phyloP scores from a whole-genome alignment of 2,797 vertebrate genomes.

The Myotis pilosus region DNA sequence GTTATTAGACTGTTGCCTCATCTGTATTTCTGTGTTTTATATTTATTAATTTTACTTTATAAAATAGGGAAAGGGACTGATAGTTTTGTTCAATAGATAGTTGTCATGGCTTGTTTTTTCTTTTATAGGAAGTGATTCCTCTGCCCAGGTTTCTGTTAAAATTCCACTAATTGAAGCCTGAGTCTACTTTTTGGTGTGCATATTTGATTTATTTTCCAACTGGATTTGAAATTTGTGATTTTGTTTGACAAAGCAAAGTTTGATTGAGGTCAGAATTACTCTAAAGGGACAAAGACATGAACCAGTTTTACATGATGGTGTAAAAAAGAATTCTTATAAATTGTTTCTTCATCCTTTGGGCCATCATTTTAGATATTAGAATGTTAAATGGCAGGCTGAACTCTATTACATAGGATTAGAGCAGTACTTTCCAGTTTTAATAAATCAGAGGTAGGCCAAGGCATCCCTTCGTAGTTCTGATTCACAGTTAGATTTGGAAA shows the following conservation, averaged over 20 bases:
- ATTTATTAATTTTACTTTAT: slow-evolving; percentile 45
- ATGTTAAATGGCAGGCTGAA: background rate
- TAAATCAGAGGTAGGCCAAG: background rate
- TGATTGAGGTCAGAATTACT: slow-evolving; percentile 39
- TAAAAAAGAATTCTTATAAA: slow-evolving; percentile 37
- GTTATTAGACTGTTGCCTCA: slow-evolving; percentile 63
- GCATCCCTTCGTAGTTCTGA: background rate
- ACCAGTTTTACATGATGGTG: background rate
- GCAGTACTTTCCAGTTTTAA: background rate
- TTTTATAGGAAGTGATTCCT: slow-evolving; percentile 16
- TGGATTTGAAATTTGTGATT: slow-evolving; percentile 36
- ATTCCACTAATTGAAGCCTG: slow-evolving; percentile 48
- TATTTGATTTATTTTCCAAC: slow-evolving; percentile 42
- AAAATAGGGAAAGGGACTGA: slow-evolving; percentile 29
- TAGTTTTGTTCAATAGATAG: background rate
- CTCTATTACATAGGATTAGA: background rate
- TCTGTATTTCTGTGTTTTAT: slow-evolving; percentile 57
- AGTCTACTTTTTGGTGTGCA: background rate
- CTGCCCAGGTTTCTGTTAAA: slow-evolving; percentile 51
- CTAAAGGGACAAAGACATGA: background rate
- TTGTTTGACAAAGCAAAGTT: slow-evolving; percentile 51
- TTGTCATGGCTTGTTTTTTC: slow-evolving; percentile 19
- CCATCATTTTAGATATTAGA: background rate
- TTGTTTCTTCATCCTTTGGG: slow-evolving; percentile 17
- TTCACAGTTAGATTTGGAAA: background rate